Evolutionary conservation across 2,888 invertebrate species (phyloP), one percentile per base, ranked within the genome.

Genomic region (Drepanosiphum platanoidis): DNA sequence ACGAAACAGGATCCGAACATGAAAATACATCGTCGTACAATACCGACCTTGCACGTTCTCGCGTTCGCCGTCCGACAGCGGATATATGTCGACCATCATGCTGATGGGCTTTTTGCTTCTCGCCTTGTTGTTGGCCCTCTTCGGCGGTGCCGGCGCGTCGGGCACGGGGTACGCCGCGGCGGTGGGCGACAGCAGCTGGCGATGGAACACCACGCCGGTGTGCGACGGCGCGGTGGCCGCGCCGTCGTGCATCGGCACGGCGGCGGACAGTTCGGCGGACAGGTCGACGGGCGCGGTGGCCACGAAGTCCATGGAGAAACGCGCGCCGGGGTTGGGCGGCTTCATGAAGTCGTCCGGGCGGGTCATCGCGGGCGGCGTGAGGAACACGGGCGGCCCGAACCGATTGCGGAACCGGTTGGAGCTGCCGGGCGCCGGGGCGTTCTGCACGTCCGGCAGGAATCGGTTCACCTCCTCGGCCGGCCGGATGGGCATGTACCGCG

Each of bases 281-380:
- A 11, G 71, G 36, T 13, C n/a, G n/a, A n/a, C n/a, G n/a, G 61
- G 61, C 34, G n/a, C 66, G n/a, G 64, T 3, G 74, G 27, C 71
- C 36, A 52, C 77, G 34, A 84, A 84, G 18, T 39, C 27, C 68
- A 58, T 68, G 1, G 84, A 75, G 11, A 36, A 84, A 8, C 2
- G 15, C 22, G 84, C 84, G 7, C 34, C 36, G 15, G 36, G 75
- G 30, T 11, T 8, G 3, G 84, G 84, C 5, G 84, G 84, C 68
- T 77, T 75, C 84, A 84, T 84, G 15, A 84, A 84, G 52, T 84
- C 84, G 30, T 84, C 77, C 30, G 84, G 84, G 2, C 68, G n/a
- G 22, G 75, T 8, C 18, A 46, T 34, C 1, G 22, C 13, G 11
- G 84, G 84, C 11, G 75, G 75, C n/a, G 34, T 66, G 9, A 77